Base-by-base conservation (phyloP, 2,797 vertebrate genomes). In the Xyrichtys novacula region DNA sequence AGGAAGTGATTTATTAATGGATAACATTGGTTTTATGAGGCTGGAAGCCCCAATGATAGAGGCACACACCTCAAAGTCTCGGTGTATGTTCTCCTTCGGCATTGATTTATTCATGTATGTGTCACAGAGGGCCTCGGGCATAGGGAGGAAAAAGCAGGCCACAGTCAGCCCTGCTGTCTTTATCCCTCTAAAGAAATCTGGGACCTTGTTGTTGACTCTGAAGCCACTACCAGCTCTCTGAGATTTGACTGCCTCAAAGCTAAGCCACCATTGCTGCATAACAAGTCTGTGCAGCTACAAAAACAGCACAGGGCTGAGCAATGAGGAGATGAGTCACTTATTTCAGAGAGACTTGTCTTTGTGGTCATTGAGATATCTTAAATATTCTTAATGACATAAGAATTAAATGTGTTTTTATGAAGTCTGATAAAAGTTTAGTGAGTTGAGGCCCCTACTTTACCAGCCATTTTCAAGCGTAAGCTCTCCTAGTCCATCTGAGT, bases 31-130 rank as follows among this genome's bases (percentile, higher is more conserved):
- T 60, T 46, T 34, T 56, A 54, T 17, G 64, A 72, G 74, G 73
- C 71, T 60, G 32, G 29, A 52, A 74, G 64, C 71, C 80, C 76
- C 78, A 59, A 65, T 63, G 73, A 59, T 50, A 56, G 46, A 48
- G 54, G 44, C 60, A 32, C n/a, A n/a, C n/a, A n/a, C 71, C 60
- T 71, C 66, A 54, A 57, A 65, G 80, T 78, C 67, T 76, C 55
- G 53, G 29, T 31, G 63, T 26, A 19, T 74, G 82, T 82, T 82
- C 80, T 81, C 76, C 68, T 83, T 74, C 43, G 46, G 28, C 65
- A 62, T 81, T 89, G 78, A 88, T 88, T 85, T 86, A 89, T 89
- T 88, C 65, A 89, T 85, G 72, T 63, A 66, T 80, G 72, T 84
- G 78, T 84, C 62, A 62, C 74, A 68, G 59, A 40, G 82, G 65